A percentile compares a stretch with the other conserved stretches of the same genome.
Evolutionary conservation across 2,113 vertebrate species (phyloP).

Genomic region (Phasianus colchicus): DNA sequence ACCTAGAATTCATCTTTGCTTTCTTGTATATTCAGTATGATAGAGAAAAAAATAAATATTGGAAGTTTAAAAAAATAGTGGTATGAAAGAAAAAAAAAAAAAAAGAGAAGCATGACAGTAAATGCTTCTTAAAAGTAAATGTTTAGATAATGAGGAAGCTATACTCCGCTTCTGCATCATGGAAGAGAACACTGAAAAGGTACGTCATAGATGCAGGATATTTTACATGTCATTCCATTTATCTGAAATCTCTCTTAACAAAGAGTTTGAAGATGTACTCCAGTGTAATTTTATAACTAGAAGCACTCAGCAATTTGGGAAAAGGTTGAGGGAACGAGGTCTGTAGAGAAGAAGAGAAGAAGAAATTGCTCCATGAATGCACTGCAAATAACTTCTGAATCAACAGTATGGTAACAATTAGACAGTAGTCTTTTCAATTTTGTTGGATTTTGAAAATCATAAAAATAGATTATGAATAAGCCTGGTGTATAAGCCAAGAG

Average conservation of each 20-base stretch:
- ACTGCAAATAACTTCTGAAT: conserved; percentile 48
- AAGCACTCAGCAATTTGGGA: not conserved
- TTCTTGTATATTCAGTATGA: not conserved
- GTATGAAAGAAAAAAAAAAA: not conserved
- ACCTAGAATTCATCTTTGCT: not conserved
- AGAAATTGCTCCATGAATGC: conserved; percentile 9
- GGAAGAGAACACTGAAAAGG: not conserved
- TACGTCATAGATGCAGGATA: not conserved
- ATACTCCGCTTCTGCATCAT: not conserved
- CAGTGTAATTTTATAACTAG: conserved; percentile 45
- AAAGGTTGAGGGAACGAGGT: not conserved
- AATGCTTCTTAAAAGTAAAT: not conserved
- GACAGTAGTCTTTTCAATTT: conserved; percentile 57
- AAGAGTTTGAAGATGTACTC: conserved; percentile 6
- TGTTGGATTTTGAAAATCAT: conserved; percentile 52
- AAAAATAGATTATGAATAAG: conserved; percentile 72
- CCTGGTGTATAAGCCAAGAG: conserved; percentile 44
- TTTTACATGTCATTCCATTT: conserved; percentile 4
- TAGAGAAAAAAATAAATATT: not conserved
- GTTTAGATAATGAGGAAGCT: not conserved
- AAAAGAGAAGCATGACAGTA: not conserved
- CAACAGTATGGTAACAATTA: conserved; percentile 66
- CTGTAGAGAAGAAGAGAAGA: not conserved
- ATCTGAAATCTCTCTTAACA: not conserved
- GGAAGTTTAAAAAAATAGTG: not conserved